phyloP scores from a whole-genome alignment of 1,140 invertebrate species.

The Lucilia sericata region DNA sequence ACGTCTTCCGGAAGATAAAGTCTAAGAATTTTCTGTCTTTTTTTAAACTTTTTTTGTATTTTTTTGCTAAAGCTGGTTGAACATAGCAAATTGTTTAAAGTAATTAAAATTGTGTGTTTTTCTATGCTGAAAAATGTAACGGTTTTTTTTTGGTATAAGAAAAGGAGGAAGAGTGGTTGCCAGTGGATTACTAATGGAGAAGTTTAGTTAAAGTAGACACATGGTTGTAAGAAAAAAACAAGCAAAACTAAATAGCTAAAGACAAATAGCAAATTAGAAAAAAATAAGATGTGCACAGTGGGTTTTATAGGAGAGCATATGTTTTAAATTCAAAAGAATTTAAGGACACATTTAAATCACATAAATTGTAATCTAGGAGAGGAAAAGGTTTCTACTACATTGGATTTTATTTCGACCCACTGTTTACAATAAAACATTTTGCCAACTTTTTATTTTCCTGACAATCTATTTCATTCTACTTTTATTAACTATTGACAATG shows the following conservation, averaged over 20 bases:
- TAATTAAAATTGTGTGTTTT: background rate
- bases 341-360: too few relatives aligned
- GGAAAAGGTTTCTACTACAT: too few relatives aligned
- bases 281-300: background rate
- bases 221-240: background rate
- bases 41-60: background rate
- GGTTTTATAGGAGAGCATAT: background rate
- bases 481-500: conserved; percentile 7
- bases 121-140: background rate
- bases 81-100: conserved; percentile 18
- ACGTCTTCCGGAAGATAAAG: conserved; percentile 13
- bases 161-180: background rate
- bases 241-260: background rate
- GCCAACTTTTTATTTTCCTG: background rate
- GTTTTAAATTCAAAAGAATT: too few relatives aligned
- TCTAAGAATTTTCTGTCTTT: background rate
- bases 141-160: background rate
- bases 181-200: background rate
- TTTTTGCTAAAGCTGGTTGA: too few relatives aligned
- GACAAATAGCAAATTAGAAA: background rate
- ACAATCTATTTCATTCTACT: background rate
- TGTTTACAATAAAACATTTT: background rate
- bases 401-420: background rate
- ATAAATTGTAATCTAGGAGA: too few relatives aligned
- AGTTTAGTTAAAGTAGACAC: background rate